These are phyloP conservation scores for Apogon talboti DNA, from an alignment of 2,797 vertebrate genomes.

Conservation along the genomic window DNA sequence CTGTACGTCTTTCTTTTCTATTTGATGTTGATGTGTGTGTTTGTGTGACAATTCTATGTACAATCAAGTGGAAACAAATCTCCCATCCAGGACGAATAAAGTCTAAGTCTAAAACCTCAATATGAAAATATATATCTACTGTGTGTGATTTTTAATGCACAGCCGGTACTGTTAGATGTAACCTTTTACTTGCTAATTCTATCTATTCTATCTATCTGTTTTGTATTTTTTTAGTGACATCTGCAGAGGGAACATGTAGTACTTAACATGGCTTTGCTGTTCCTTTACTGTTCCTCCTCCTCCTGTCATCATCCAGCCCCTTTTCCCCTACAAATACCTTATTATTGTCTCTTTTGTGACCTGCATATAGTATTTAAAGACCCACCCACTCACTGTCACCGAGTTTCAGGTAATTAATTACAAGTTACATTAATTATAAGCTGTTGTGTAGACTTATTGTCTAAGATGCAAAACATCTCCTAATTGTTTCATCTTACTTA, in stretches of 20 bases:
- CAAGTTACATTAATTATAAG: slow-evolving; percentile 29
- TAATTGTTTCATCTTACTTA: slow-evolving; percentile 40
- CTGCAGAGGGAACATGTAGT: neutral
- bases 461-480: slow-evolving; percentile 8
- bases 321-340: slow-evolving; percentile 17
- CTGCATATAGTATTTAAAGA: slow-evolving; percentile 31
- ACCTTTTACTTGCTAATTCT: neutral
- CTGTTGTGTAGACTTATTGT: slow-evolving; percentile 31
- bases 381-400: slow-evolving; percentile 50
- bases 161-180: too few relatives aligned
- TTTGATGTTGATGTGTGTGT: too few relatives aligned
- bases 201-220: neutral
- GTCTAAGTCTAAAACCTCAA: too few relatives aligned
- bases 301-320: slow-evolving; percentile 30
- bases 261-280: neutral
- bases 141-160: neutral
- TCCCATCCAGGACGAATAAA: too few relatives aligned
- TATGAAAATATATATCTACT: neutral
- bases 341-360: slow-evolving; percentile 30
- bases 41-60: too few relatives aligned
- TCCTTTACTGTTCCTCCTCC: slow-evolving; percentile 10
- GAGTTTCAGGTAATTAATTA: slow-evolving; percentile 54
- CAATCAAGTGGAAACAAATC: too few relatives aligned
- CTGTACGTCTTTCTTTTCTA: too few relatives aligned
- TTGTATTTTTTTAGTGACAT: neutral